phyloP scores from a whole-genome alignment of 2,888 invertebrate species.

The Hypomecis punctinalis region DNA sequence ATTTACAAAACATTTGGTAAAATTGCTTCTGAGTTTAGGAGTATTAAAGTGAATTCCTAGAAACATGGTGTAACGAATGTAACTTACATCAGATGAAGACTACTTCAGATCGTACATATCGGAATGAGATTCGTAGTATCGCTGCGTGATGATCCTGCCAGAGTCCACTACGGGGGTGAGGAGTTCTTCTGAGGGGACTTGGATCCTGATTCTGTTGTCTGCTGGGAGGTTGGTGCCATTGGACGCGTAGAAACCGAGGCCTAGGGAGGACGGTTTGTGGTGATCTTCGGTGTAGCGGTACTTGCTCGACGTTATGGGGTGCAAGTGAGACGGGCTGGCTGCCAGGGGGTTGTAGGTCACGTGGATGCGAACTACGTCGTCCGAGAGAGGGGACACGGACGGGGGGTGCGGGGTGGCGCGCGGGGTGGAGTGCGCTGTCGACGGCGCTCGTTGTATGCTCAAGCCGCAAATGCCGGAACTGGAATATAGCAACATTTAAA shows the following conservation, averaged over 20 bases:
- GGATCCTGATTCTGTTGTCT: constrained; percentile 90
- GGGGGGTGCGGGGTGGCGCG: constrained; percentile 87
- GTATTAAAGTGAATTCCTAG: neutral
- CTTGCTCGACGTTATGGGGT: constrained; percentile 76
- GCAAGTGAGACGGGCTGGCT: constrained; percentile 83
- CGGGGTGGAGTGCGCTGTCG: constrained; percentile 86
- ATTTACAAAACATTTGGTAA: constrained; percentile 27
- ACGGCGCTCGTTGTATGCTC: constrained; percentile 81
- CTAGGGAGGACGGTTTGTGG: constrained; percentile 74
- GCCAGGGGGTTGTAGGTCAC: constrained; percentile 88
- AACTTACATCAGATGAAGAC: neutral
- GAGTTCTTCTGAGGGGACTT: constrained; percentile 88
- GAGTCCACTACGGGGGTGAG: constrained; percentile 87
- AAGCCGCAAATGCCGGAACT: constrained; percentile 80
- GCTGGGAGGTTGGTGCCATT: constrained; percentile 84
- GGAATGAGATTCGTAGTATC: constrained; percentile 72
- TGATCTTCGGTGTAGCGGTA: constrained; percentile 71
- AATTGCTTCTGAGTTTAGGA: constrained; percentile 26
- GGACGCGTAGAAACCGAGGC: constrained; percentile 79
- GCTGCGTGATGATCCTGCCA: constrained; percentile 78
- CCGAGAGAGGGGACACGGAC: constrained; percentile 86
- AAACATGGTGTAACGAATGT: neutral
- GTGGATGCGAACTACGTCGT: constrained; percentile 91
- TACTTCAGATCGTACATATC: constrained; percentile 77
- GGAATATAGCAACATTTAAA: constrained; percentile 47